phyloP scores from a whole-genome alignment of 2,797 vertebrate genomes.

The Micromesistius poutassou region DNA sequence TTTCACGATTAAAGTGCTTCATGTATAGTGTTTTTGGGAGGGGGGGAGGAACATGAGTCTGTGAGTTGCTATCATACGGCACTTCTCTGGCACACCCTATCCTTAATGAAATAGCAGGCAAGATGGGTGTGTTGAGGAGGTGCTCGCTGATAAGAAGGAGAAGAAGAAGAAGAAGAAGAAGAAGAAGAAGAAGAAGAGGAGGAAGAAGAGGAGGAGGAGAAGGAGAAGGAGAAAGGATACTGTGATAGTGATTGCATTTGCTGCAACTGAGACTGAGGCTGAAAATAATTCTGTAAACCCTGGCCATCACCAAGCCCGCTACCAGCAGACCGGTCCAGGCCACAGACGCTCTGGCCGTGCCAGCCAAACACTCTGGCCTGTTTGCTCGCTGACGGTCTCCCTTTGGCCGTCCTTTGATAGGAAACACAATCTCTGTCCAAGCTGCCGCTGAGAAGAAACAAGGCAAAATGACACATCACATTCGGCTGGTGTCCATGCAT shows the following conservation, averaged over 20 bases:
- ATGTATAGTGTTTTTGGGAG: too few relatives aligned
- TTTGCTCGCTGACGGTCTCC: slow-evolving; percentile 50
- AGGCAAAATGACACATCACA: background rate
- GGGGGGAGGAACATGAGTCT: background rate
- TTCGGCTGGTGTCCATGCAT: background rate
- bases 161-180: too few relatives aligned
- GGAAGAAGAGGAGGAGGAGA: too few relatives aligned
- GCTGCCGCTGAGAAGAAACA: background rate
- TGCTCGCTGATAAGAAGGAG: background rate
- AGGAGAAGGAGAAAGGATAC: slow-evolving; percentile 33
- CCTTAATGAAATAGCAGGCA: background rate
- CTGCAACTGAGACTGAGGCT: slow-evolving; percentile 64
- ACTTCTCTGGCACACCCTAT: background rate
- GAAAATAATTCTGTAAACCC: slow-evolving; percentile 55
- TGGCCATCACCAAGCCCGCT: slow-evolving; percentile 49
- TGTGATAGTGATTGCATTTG: slow-evolving; percentile 51
- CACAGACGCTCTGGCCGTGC: slow-evolving; percentile 33
- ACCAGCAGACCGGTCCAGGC: slow-evolving; percentile 46
- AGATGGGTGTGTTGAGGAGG: background rate
- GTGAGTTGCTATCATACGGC: background rate
- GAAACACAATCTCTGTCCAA: background rate
- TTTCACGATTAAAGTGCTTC: background rate
- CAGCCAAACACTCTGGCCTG: slow-evolving; percentile 48
- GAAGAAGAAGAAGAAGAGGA: too few relatives aligned
- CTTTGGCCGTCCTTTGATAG: slow-evolving; percentile 29